phyloP scores from a whole-genome alignment of 2,797 vertebrate genomes.

The Hoplostethus mediterraneus region DNA sequence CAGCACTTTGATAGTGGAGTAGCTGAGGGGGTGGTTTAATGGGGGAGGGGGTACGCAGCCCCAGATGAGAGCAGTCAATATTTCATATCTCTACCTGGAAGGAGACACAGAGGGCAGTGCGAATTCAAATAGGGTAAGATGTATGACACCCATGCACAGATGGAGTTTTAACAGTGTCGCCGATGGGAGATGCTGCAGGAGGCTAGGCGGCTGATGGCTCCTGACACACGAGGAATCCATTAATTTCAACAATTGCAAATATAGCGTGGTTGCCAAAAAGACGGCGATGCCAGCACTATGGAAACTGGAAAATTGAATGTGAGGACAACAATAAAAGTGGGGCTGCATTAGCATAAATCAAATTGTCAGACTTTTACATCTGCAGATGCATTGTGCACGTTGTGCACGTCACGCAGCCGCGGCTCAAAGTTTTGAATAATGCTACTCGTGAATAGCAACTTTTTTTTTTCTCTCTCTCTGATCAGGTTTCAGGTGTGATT shows the following conservation, averaged over 20 bases:
- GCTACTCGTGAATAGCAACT: constrained; percentile 47
- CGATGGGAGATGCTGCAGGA: constrained; percentile 45
- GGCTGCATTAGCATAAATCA: constrained; percentile 71
- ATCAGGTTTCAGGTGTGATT: constrained; percentile 70
- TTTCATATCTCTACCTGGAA: constrained; percentile 83
- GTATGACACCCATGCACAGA: constrained; percentile 60
- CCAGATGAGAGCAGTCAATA: constrained; percentile 83
- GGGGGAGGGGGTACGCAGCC: constrained; percentile 56
- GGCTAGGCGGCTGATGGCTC: constrained; percentile 34
- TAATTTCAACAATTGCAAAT: constrained; percentile 65
- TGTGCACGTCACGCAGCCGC: constrained; percentile 35
- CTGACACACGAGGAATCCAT: constrained; percentile 59
- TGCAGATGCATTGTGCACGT: constrained; percentile 52
- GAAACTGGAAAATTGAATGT: constrained; percentile 55
- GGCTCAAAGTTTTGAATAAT: constrained; percentile 58
- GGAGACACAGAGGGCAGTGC: constrained; percentile 79
- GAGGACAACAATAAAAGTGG: constrained; percentile 53
- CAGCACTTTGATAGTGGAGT: constrained; percentile 80
- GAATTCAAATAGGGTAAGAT: constrained; percentile 78
- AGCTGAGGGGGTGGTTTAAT: constrained; percentile 50
- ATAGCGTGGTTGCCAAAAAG: constrained; percentile 44
- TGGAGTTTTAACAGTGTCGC: constrained; percentile 60
- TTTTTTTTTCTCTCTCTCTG: constrained; percentile 43
- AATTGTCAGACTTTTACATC: constrained; percentile 70
- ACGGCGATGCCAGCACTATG: constrained; percentile 41